These are phyloP conservation scores for Apodemia duryi DNA, from an alignment of 2,888 invertebrate species.

Conservation along the genomic window DNA sequence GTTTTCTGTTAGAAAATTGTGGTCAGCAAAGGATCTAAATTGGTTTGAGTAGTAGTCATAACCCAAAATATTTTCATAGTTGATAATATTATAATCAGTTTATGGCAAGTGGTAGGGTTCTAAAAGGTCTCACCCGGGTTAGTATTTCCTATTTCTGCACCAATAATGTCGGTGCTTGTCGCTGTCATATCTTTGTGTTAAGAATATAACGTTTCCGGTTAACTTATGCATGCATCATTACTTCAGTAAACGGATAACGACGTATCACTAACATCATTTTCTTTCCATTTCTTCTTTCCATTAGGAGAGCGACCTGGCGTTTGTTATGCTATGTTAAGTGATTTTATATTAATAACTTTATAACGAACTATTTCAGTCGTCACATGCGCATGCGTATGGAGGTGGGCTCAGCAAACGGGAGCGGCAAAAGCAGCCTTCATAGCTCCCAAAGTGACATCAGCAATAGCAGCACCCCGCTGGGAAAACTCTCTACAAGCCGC, in stretches of 20 bases:
- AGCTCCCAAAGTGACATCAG: conserved; percentile 86
- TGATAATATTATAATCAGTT: too few relatives aligned
- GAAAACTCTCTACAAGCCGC: conserved; percentile 72
- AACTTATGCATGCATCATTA: too few relatives aligned
- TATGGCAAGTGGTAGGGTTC: too few relatives aligned
- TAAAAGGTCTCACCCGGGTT: too few relatives aligned
- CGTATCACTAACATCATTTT: not conserved
- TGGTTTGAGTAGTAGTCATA: too few relatives aligned
- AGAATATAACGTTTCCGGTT: too few relatives aligned
- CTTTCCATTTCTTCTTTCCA: not conserved
- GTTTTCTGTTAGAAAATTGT: too few relatives aligned
- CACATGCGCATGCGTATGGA: conserved; percentile 77
- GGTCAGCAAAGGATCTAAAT: too few relatives aligned
- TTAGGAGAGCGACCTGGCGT: not conserved
- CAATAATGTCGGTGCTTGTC: too few relatives aligned
- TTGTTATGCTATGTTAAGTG: not conserved
- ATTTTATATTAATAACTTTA: not conserved
- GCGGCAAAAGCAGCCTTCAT: conserved; percentile 80
- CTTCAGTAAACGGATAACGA: not conserved
- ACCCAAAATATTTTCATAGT: too few relatives aligned
- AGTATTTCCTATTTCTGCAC: too few relatives aligned
- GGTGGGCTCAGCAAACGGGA: conserved; percentile 70
- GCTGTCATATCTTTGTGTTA: too few relatives aligned
- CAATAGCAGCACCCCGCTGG: conserved; percentile 76
- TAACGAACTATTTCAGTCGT: conserved; percentile 46